These are phyloP conservation scores for Apteryx owenii DNA, from an alignment of 2,113 vertebrate genomes.

Conservation along the genomic window DNA sequence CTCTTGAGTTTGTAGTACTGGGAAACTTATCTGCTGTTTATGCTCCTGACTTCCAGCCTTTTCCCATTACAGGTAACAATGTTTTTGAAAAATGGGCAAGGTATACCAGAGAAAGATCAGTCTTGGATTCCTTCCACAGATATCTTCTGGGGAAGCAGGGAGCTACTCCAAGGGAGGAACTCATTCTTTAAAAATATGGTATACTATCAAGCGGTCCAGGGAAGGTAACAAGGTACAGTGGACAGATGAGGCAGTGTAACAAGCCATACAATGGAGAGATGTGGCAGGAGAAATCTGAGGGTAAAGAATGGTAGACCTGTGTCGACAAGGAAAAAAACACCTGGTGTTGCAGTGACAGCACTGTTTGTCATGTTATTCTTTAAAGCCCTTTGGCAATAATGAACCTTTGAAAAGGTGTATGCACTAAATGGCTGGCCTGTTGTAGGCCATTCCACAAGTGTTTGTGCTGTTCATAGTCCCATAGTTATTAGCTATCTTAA, in stretches of 20 bases:
- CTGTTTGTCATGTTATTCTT: neutral
- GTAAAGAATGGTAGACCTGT: neutral
- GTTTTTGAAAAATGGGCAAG: neutral
- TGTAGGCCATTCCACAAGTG: neutral
- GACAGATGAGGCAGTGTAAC: neutral
- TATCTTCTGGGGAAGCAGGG: neutral
- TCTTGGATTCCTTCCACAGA: neutral
- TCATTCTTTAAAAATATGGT: neutral
- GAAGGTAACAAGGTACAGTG: neutral
- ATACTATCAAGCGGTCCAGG: neutral
- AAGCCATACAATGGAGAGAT: neutral
- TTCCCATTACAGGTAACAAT: neutral
- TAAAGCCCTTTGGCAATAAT: neutral
- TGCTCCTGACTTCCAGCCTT: neutral
- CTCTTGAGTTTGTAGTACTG: neutral
- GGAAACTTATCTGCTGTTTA: neutral
- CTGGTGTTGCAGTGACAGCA: neutral
- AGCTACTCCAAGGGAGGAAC: neutral
- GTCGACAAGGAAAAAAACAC: neutral
- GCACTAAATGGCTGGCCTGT: neutral
- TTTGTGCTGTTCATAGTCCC: slow-evolving; percentile 2
- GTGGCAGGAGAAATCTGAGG: neutral
- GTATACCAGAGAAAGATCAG: neutral
- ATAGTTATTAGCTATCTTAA: slow-evolving; percentile 9
- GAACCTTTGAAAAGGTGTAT: neutral